phyloP scores from a whole-genome alignment of 2,113 vertebrate genomes.

The Bothrops jararaca region DNA sequence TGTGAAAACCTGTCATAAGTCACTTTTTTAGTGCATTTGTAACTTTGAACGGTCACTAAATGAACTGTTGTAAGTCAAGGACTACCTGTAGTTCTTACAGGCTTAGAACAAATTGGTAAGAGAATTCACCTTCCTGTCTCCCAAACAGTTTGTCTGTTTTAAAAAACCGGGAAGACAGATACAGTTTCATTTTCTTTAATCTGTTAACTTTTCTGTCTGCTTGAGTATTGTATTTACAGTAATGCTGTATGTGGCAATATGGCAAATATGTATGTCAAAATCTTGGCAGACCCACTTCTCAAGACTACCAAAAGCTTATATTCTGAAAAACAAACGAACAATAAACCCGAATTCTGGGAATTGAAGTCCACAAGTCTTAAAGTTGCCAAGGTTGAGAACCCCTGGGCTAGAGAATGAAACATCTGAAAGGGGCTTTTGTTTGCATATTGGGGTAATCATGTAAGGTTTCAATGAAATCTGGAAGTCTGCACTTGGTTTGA shows the following conservation, averaged over 20 bases:
- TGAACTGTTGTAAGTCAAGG: too few relatives aligned
- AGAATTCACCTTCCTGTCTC: neutral
- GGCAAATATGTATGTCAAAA: neutral
- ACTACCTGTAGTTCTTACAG: neutral
- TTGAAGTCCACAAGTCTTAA: too few relatives aligned
- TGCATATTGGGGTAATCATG: neutral
- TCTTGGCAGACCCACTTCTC: neutral
- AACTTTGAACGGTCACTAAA: too few relatives aligned
- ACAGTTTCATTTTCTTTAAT: neutral
- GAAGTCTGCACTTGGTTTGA: neutral
- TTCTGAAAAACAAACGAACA: neutral
- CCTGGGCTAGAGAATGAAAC: neutral
- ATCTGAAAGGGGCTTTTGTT: neutral
- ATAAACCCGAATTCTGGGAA: too few relatives aligned
- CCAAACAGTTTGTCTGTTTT: neutral
- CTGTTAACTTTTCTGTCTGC: neutral
- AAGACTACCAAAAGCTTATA: neutral
- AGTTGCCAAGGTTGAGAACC: too few relatives aligned
- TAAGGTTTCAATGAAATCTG: neutral
- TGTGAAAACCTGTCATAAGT: too few relatives aligned
- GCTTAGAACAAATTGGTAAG: neutral
- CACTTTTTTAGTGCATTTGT: too few relatives aligned
- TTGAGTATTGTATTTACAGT: neutral
- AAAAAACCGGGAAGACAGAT: neutral
- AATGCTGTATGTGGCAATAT: neutral